Evolutionary conservation across 2,113 vertebrate genomes (phyloP).

Genomic region (Melanerpes aurifrons): DNA sequence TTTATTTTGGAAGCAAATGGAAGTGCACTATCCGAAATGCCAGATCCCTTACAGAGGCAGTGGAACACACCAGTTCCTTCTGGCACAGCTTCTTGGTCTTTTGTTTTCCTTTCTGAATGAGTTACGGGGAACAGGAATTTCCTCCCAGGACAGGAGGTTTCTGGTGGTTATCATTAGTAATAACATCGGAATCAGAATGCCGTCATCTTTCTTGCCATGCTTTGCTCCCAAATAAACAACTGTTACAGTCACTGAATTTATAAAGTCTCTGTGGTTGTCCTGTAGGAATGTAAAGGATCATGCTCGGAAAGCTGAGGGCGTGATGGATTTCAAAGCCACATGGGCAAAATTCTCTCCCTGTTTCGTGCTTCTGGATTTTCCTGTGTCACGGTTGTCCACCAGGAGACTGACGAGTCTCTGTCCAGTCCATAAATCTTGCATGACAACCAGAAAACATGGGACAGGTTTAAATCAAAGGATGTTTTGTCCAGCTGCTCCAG

Average conservation of each 20-base stretch:
- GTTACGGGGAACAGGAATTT: neutral
- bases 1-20: neutral
- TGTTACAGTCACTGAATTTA: neutral
- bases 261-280: neutral
- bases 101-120: neutral
- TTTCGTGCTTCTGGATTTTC: neutral
- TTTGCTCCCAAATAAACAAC: neutral
- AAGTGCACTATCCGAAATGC: neutral
- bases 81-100: neutral
- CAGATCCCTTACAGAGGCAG: neutral
- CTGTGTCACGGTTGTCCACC: rapidly evolving
- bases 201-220: neutral
- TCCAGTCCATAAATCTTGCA: neutral
- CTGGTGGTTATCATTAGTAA: neutral
- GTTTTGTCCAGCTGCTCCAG: neutral
- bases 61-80: neutral
- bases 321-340: neutral
- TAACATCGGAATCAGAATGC: neutral
- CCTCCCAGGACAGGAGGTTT: neutral
- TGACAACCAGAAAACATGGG: neutral
- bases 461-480: neutral
- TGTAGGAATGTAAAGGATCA: neutral
- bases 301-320: neutral
- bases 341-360: neutral
- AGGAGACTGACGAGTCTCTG: neutral